These are phyloP conservation scores for Autographa gamma DNA, from an alignment of 2,888 invertebrate genomes.

Conservation along the genomic window DNA sequence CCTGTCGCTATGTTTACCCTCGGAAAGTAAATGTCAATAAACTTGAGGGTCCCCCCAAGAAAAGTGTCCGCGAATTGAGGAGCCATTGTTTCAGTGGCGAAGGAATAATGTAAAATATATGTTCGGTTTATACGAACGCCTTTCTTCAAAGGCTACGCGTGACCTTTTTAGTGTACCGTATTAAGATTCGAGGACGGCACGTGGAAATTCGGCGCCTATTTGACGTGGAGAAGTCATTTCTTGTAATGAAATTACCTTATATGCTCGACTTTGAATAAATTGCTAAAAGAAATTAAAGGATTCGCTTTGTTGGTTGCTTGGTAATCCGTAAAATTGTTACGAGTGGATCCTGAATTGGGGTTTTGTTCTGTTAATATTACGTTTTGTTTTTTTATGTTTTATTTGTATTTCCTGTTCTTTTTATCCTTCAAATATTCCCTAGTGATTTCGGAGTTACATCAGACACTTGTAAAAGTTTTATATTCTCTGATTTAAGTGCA, in stretches of 20 bases:
- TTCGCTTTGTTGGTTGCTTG: background rate
- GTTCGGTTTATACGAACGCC: constrained; percentile 48
- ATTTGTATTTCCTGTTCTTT: background rate
- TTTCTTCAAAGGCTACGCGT: constrained; percentile 33
- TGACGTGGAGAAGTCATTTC: constrained; percentile 32
- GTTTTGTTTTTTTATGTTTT: background rate
- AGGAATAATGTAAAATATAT: constrained; percentile 64
- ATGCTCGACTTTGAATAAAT: constrained; percentile 12
- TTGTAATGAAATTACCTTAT: constrained; percentile 38
- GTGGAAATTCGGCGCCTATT: constrained; percentile 23
- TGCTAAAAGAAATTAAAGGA: constrained; percentile 7
- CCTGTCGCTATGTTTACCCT: constrained; percentile 82
- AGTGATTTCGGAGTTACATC: background rate
- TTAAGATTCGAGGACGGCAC: constrained; percentile 39
- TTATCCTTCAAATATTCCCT: background rate
- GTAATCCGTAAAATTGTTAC: background rate
- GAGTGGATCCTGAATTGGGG: background rate
- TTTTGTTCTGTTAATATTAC: background rate
- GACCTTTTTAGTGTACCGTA: constrained; percentile 49
- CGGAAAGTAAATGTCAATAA: constrained; percentile 88
- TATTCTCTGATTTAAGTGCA: too few relatives aligned
- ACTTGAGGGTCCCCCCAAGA: constrained; percentile 79
- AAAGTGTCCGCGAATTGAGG: constrained; percentile 75
- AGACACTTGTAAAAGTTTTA: too few relatives aligned
- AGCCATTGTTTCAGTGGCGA: constrained; percentile 72